Conservation (phyloP, 2,113 vertebrate species). For the Lepus americanus region DNA sequence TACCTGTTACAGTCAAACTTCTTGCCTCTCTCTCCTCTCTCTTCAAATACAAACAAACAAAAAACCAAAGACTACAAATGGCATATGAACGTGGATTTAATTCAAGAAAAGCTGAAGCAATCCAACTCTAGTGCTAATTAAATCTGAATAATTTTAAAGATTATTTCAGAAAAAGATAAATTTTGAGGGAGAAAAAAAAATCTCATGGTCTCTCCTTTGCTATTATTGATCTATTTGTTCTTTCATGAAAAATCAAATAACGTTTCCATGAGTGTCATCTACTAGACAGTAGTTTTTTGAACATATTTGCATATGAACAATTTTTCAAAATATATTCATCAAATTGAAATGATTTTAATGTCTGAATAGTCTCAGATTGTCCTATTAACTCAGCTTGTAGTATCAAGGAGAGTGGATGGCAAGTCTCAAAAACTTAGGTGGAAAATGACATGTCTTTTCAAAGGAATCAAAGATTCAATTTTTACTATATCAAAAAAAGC, state of each 20-base stretch:
- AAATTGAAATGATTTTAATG: background rate
- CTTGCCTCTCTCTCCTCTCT: background rate
- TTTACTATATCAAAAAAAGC: conserved; percentile 76
- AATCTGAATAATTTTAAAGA: background rate
- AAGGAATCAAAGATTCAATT: conserved; percentile 70
- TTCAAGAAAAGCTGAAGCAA: background rate
- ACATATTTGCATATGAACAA: background rate
- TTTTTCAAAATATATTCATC: background rate
- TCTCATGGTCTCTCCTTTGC: background rate
- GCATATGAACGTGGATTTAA: background rate
- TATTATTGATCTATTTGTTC: conserved; percentile 31
- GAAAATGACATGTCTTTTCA: conserved; percentile 71
- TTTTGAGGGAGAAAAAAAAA: background rate
- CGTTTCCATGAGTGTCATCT: background rate
- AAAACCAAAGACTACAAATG: background rate
- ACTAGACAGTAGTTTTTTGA: background rate
- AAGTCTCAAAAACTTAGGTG: background rate
- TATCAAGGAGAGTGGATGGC: background rate
- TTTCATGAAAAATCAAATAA: background rate
- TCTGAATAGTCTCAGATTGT: background rate
- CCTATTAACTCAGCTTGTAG: background rate
- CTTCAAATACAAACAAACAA: background rate
- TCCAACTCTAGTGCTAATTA: background rate
- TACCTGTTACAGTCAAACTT: background rate
- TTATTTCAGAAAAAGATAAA: conserved; percentile 6